A percentile compares a stretch with the other conserved stretches of the same genome.
Evolutionary conservation across 2,888 invertebrate species (phyloP).

Genomic region (Nephrotoma guestfalica): DNA sequence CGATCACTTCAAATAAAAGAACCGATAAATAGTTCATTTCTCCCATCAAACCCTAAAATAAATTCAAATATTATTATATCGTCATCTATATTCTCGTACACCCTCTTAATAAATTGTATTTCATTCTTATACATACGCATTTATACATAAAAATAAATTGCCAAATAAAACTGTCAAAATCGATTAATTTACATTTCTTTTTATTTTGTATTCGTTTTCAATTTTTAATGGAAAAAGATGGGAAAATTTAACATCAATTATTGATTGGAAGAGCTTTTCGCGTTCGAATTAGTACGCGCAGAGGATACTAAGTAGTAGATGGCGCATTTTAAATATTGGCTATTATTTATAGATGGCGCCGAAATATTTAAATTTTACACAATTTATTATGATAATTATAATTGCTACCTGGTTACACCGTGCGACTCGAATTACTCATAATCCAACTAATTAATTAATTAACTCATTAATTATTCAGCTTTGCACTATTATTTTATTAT

Average conservation of each 20-base stretch:
- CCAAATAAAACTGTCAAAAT: neutral
- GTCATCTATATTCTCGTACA: neutral
- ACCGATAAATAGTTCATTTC: neutral
- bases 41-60: neutral
- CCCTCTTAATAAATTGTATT: neutral
- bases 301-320: neutral
- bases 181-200: neutral
- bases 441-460: neutral
- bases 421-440: neutral
- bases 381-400: neutral
- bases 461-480: neutral
- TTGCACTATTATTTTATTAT: neutral
- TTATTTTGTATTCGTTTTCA: neutral
- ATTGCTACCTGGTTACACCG: neutral
- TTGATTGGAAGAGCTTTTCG: neutral
- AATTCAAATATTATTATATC: neutral
- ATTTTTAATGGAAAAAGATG: neutral
- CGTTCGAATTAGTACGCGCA: neutral
- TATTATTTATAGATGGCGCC: neutral
- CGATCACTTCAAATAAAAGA: neutral
- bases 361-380: neutral
- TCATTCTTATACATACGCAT: neutral
- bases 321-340: neutral
- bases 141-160: neutral
- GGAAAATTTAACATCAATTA: neutral